Conservation (phyloP, 2,797 vertebrate species). For the Poecilia gillii region DNA sequence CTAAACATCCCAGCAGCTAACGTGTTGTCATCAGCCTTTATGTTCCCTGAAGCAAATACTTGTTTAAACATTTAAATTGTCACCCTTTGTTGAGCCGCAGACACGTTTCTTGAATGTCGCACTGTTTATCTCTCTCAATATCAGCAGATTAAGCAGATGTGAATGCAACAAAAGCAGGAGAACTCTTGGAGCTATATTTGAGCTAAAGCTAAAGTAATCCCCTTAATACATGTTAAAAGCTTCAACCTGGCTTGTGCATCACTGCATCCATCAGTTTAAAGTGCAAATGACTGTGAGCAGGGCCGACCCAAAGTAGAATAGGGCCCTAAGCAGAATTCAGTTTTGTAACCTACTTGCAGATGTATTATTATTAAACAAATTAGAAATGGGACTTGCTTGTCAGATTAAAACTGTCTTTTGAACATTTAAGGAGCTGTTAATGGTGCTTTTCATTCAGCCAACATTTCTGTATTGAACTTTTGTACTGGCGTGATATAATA, state of each 20-base stretch:
- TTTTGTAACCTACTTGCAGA: background rate
- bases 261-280: slow-evolving; percentile 8
- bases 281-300: background rate
- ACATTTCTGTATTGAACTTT: background rate
- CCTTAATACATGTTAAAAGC: slow-evolving; percentile 16
- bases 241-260: background rate
- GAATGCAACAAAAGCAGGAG: slow-evolving; percentile 15
- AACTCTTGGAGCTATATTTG: slow-evolving; percentile 15
- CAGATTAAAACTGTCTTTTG: background rate
- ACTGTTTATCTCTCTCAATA: background rate
- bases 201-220: slow-evolving; percentile 11
- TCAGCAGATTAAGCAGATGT: background rate
- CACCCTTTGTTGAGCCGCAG: slow-evolving; percentile 1
- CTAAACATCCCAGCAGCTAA: slow-evolving; percentile 75
- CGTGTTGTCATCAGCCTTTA: slow-evolving; percentile 53
- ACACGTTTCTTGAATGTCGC: background rate
- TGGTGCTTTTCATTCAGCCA: background rate
- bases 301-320: background rate
- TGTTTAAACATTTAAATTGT: slow-evolving; percentile 18
- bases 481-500: background rate
- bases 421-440: background rate
- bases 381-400: background rate
- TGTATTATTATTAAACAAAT: background rate
- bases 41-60: slow-evolving; percentile 23
- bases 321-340: background rate